Evolutionary conservation across 2,113 vertebrate genomes (phyloP).

Genomic region (Chaetorhynchus papuensis): DNA sequence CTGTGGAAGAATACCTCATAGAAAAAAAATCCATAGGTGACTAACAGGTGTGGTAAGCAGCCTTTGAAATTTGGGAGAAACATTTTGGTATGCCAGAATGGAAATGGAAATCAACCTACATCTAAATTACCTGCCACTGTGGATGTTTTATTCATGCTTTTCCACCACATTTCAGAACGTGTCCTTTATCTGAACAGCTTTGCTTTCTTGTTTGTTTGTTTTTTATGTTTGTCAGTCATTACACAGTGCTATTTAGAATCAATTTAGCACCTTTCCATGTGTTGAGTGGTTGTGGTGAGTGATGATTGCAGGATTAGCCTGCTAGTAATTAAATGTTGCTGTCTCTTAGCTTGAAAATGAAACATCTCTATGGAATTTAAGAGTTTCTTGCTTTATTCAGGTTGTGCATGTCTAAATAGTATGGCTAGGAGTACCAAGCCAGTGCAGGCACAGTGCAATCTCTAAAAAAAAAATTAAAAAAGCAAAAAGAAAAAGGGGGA

Average conservation of each 20-base stretch:
- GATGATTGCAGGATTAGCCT: not conserved
- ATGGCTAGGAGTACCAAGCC: not conserved
- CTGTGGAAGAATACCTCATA: not conserved
- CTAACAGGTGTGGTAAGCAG: not conserved
- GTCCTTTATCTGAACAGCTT: not conserved
- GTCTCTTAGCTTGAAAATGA: not conserved
- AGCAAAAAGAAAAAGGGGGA: not conserved
- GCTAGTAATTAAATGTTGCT: conserved; percentile 11
- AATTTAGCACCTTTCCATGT: not conserved
- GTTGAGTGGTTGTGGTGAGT: not conserved
- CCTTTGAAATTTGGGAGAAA: not conserved
- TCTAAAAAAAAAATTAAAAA: not conserved
- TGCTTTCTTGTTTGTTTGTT: not conserved
- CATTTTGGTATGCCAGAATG: not conserved
- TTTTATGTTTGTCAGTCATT: not conserved
- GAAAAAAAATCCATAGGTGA: not conserved
- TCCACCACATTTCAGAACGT: not conserved
- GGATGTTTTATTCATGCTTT: not conserved
- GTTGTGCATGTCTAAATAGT: not conserved
- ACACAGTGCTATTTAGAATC: not conserved
- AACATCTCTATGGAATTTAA: not conserved
- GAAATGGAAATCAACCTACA: not conserved
- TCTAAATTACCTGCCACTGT: not conserved
- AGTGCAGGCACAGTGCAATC: not conserved
- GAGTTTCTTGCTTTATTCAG: not conserved